These are phyloP conservation scores for Chrysolina oricalcia DNA, from an alignment of 2,888 invertebrate species.

Conservation along the genomic window DNA sequence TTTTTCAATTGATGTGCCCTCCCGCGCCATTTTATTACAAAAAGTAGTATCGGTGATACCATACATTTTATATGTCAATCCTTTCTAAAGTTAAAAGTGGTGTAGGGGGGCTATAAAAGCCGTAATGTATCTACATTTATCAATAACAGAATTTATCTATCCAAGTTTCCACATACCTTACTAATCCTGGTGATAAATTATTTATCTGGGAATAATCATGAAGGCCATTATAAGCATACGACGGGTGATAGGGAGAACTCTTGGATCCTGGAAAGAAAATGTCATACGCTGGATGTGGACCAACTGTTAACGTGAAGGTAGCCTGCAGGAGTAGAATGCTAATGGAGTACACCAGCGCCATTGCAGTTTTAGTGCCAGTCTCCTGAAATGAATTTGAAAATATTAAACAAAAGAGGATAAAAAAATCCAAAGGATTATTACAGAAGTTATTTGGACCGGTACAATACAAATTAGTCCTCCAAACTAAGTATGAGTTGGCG, in stretches of 20 bases:
- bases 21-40: no score
- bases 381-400: not conserved
- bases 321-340: conserved; percentile 25
- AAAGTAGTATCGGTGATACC: no score
- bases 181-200: not conserved
- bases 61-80: no score
- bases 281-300: conserved; percentile 37
- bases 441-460: no score
- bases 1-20: no score
- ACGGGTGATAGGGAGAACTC: not conserved
- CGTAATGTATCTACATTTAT: no score
- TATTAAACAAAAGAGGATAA: no score
- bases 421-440: no score
- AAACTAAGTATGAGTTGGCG: no score
- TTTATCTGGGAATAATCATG: not conserved
- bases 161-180: not conserved
- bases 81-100: no score
- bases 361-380: not conserved
- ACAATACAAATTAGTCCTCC: no score
- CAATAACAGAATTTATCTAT: not conserved
- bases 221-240: not conserved
- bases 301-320: conserved; percentile 2
- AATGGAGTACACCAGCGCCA: conserved; percentile 7
- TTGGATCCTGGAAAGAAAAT: conserved; percentile 35
- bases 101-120: no score